Base-by-base conservation (phyloP, 2,888 invertebrate genomes). In the Pemphredon lugubris region DNA sequence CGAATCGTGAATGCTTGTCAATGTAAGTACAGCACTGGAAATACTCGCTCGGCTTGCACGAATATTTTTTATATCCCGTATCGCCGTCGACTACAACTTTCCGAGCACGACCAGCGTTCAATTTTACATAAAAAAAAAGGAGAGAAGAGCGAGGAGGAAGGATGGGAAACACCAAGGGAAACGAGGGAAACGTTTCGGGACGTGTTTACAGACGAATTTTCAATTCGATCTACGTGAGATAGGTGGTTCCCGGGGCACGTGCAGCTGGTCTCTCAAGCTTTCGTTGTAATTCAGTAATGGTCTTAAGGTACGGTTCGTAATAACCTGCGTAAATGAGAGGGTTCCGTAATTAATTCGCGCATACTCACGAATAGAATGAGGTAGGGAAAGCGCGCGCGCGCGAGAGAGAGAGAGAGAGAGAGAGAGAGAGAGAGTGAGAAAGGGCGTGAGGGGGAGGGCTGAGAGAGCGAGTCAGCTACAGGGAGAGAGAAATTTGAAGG, bases 301-400 rank as follows among this genome's bases (percentile, higher is more conserved):
- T 75, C 61, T 81, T 71, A 59, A 61, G 61, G 53, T 45, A 59
- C 75, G 71, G 64, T 81, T 77, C 75, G 66, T 81, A 77, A 80
- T 75, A 80, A 80, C 70, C 55, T 75, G 70, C 77, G 75, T 73
- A 73, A 81, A 77, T 75, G 78, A 75, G 81, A 69, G 53, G 66
- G 53, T 55, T 64, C 58, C 47, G 71, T 81, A 77, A 80, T 81
- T 80, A 80, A 80, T 77, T 77, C 66, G 54, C 57, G 72, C 57
- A 63, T 60, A 50, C 64, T 61, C 58, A 48, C 65, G 66, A 67
- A 66, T 61, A 57, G 73, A 50, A 60, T 58, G 45, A 32, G 47
- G n/a, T 14, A 42, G 18, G 9, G 18, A 42, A 51, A n/a, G n/a
- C n/a, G n/a, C n/a, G n/a, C n/a, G n/a, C n/a, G n/a, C n/a, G n/a